Evolutionary conservation across 2,888 invertebrate species (phyloP), one percentile per base, ranked within the genome.

Genomic region (Xanthia icteritia): DNA sequence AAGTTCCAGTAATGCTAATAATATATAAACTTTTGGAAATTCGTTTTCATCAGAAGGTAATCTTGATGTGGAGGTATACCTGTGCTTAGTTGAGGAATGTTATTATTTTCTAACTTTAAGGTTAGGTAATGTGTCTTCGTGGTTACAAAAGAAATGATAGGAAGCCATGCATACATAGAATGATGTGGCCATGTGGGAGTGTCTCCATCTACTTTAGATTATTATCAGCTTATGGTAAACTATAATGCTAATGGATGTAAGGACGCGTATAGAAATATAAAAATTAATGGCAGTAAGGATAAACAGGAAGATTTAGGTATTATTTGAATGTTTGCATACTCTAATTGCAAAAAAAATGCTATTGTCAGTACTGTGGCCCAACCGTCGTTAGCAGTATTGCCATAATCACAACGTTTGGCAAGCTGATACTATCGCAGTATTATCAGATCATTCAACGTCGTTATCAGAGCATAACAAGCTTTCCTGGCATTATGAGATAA

Each of bases 381-480:
- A 67, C 56, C 17, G 15, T 64, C 5, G n/a, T n/a, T 63, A 51
- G 42, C 9, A 15, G 64, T 77, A 60, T 69, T 54, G 64, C 69
- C 31, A 80, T 77, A 82, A 82, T 23, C n/a, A 36, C 39, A 20
- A 17, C 58, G 65, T 77, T 69, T 69, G n/a, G 70, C 77, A 82
- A 80, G 5, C 60, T 31, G 77, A 80, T 82, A 23, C 4, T 65
- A 77, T 82, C 77, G 20, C 11, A 17, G 4, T 82, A 70, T 60
- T 82, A 80, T 82, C 71, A 71, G 23, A 54, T 36, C 11, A 71
- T 77, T 77, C 58, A 82, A 27, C 0, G 23, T 23, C 15, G 23
- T 77, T 77, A 77, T 56, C 77, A 82, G 80, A 81, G 70, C 80
- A 48, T 51, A 56, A 42, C 82, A 0, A 45, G 45, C 39, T 77